Percentiles rank a stretch among this genome's conserved stretches.
Conservation (phyloP, 2,888 invertebrate genomes). For the Rhagium mordax region DNA sequence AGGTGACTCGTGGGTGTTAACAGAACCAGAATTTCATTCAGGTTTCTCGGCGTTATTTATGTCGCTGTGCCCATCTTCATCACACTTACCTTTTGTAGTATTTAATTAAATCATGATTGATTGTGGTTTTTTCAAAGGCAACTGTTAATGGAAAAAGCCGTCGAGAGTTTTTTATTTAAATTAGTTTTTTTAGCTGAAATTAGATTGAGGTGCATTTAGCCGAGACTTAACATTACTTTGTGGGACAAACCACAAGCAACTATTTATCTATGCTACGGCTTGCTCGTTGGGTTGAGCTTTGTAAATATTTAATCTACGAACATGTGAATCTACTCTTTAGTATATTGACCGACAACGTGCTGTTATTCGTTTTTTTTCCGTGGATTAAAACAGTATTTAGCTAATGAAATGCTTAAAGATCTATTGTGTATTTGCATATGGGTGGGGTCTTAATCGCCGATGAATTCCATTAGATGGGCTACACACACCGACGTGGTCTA, state of each 20-base stretch:
- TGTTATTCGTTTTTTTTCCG: not conserved
- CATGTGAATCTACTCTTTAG: not conserved
- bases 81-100: constrained; percentile 49
- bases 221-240: constrained; percentile 1
- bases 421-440: too few species aligned
- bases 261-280: not conserved
- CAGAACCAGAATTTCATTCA: constrained; percentile 64
- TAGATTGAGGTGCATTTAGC: not conserved
- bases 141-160: constrained; percentile 41
- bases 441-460: too few species aligned
- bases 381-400: not conserved
- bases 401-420: not conserved
- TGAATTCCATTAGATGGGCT: too few species aligned
- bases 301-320: constrained; percentile 1
- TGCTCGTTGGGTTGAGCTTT: not conserved
- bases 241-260: constrained; percentile 1
- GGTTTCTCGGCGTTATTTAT: constrained; percentile 63
- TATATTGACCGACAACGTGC: not conserved
- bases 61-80: constrained; percentile 58
- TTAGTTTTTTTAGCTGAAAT: constrained; percentile 30
- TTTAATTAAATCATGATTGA: constrained; percentile 52
- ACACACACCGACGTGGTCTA: too few species aligned
- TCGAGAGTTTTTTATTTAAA: constrained; percentile 39
- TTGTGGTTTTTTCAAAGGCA: constrained; percentile 42
- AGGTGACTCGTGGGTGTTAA: constrained; percentile 62